Base-by-base conservation (phyloP, 2,888 invertebrate species). In the Ophion slaviceki region DNA sequence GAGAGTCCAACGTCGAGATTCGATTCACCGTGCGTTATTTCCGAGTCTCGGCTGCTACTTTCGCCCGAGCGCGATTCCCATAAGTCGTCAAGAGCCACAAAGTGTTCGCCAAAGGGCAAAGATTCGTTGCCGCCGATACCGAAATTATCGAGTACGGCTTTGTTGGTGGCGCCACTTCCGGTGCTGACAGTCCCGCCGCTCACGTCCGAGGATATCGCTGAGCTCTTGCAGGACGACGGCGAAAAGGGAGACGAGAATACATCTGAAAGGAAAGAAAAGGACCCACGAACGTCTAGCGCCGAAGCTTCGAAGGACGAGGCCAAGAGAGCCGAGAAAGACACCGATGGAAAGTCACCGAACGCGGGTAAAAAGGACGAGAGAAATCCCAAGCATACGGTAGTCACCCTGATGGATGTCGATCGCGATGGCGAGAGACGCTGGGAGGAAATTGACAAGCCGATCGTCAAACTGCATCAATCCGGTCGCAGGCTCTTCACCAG, bases 181-280 rank as follows among this genome's bases (percentile, higher is more conserved):
- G 89, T 91, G 0, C 89, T 90, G 0, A 91, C 90, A 0, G 90
- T 91, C 53, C 93, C 93, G 5, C 94, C 94, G 2, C 87, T 94
- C 4, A 92, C 93, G 2, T 90, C 90, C 59, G 93, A 93, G 72
- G 94, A 94, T 77, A 53, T 94, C 32, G 92, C 92, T 1, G 92
- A 92, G 64, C 87, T 93, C 14, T 80, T 94, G 86, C 87, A 92
- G 82, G 90, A 95, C 90, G 93, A 94, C 90, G 88, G 94, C 93
- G 87, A 92, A 90, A 88, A 82, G 24, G 87, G 87, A 78, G 86
- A 85, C 28, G 82, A 87, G 11, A 87, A 86, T 66, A 87, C 89
- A 32, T 68, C 81, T 17, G 89, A 81, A 28, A 71, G 17, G 0
- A 80, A 66, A 10, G 68, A 59, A 24, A 59, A 64, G 4, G 78